Conservation (phyloP, 1,140 invertebrate genomes). For the silkworm (Bombyx mori) region ASM3026992v2 NC_085118.1:5485001-5485500, state of each 20-base stretch:
- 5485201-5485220: constrained; percentile 13
- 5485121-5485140: constrained; percentile 71
- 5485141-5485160: constrained; percentile 72
- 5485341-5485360: constrained; percentile 68
- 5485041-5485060: constrained; percentile 62
- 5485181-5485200: constrained; percentile 51
- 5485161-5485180: constrained; percentile 66
- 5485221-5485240: not conserved
- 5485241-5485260: not conserved
- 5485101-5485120: constrained; percentile 69
- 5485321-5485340: constrained; percentile 45
- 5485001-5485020: constrained; percentile 61
- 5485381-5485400: constrained; percentile 62
- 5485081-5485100: constrained; percentile 64
- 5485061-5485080: constrained; percentile 69
- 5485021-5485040: constrained; percentile 68
- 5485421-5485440: constrained; percentile 53
- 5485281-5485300: not conserved
- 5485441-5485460: constrained; percentile 64
- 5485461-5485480: constrained; percentile 67
- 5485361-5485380: constrained; percentile 60
- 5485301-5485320: constrained; percentile 16
- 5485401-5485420: constrained; percentile 67
- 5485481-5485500: constrained; percentile 66
- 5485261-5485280: too few species aligned